phyloP scores from a whole-genome alignment of 1,140 invertebrate genomes.

The Habropoda laboriosa region DNA sequence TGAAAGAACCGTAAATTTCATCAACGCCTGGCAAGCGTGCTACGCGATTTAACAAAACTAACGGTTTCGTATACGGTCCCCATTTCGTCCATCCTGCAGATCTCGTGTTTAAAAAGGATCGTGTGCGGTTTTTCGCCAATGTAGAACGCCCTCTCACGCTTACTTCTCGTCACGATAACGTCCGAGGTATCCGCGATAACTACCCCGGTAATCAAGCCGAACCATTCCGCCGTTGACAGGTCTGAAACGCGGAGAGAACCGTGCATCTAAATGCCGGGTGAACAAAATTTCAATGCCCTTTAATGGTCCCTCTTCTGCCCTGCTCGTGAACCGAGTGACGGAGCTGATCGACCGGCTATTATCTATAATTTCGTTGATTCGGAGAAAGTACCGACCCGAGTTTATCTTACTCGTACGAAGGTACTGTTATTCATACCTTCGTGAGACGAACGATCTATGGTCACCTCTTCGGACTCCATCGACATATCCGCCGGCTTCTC shows the following conservation, averaged over 20 bases:
- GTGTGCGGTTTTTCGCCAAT: conserved; percentile 55
- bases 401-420: conserved; percentile 12
- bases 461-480: conserved; percentile 56
- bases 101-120: conserved; percentile 71
- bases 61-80: conserved; percentile 65
- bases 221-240: conserved; percentile 63
- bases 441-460: conserved; percentile 67
- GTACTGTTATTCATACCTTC: conserved; percentile 54
- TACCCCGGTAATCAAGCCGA: conserved; percentile 71
- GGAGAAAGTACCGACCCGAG: conserved; percentile 23
- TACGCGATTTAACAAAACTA: conserved; percentile 10
- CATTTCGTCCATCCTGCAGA: conserved; percentile 60
- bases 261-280: conserved; percentile 1
- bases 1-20: conserved; percentile 20
- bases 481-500: conserved; percentile 44
- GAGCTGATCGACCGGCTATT: conserved; percentile 15
- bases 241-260: conserved; percentile 42
- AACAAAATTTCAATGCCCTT: too few relatives aligned
- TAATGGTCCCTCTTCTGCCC: too few relatives aligned
- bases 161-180: conserved; percentile 51
- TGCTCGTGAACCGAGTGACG: too few relatives aligned
- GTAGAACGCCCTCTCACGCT: conserved; percentile 45
- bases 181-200: conserved; percentile 60
- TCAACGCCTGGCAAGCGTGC: background rate
- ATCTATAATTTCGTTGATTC: conserved; percentile 43